Conservation (phyloP, 2,888 invertebrate species). For the Thymelicus lineola region DNA sequence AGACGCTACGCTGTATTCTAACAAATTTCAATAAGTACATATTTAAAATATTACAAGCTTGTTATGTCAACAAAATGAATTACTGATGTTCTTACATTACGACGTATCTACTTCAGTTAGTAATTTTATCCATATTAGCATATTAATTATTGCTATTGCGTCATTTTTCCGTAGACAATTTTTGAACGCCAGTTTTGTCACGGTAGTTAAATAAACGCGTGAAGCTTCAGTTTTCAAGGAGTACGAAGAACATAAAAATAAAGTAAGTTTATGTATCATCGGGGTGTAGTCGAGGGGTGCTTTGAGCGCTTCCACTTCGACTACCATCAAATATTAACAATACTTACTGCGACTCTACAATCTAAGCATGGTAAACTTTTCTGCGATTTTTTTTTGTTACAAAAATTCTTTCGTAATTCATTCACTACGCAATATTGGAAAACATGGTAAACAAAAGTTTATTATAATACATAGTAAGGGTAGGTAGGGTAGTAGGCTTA, state of each 20-base stretch:
- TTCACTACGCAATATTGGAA: no score
- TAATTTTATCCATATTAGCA: background rate
- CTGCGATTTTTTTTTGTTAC: no score
- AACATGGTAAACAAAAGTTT: no score
- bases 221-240: background rate
- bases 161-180: background rate
- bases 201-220: background rate
- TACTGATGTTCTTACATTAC: background rate
- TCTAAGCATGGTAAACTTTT: no score
- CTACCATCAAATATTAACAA: background rate
- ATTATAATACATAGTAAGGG: no score
- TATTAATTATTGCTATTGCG: background rate
- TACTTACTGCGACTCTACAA: no score
- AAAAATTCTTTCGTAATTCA: no score
- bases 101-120: background rate
- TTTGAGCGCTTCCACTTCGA: background rate
- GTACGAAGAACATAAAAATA: background rate
- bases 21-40: background rate
- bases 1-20: background rate
- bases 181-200: background rate
- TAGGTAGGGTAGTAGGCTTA: no score
- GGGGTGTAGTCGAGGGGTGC: background rate
- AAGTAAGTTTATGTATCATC: background rate
- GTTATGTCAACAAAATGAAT: background rate
- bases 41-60: background rate